phyloP scores from a whole-genome alignment of 2,888 invertebrate genomes.

The Alcis repandata region DNA sequence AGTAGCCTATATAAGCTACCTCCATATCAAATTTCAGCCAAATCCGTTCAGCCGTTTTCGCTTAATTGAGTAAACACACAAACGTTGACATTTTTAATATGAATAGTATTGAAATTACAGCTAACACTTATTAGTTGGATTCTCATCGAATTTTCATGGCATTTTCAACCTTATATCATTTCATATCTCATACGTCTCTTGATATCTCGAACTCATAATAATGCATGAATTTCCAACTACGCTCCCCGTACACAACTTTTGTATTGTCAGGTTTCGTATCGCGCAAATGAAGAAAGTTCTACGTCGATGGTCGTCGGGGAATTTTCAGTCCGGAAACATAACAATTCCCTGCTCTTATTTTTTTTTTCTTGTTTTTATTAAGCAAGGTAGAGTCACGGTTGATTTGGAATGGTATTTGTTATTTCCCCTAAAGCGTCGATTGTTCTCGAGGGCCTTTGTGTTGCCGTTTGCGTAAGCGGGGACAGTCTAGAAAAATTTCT shows the following conservation, averaged over 20 bases:
- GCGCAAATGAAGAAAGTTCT: constrained; percentile 68
- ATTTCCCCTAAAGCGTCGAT: constrained; percentile 59
- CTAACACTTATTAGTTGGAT: too few relatives aligned
- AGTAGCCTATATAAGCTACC: too few relatives aligned
- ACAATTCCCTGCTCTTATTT: constrained; percentile 46
- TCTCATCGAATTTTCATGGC: too few relatives aligned
- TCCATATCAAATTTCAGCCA: too few relatives aligned
- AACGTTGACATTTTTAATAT: too few relatives aligned
- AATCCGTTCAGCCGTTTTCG: too few relatives aligned
- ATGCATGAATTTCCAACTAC: constrained; percentile 22
- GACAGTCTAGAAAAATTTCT: constrained; percentile 44
- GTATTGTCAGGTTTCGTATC: constrained; percentile 39
- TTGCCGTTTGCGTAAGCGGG: constrained; percentile 27
- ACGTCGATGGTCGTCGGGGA: constrained; percentile 55
- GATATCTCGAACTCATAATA: constrained; percentile 7
- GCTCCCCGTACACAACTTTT: constrained; percentile 27
- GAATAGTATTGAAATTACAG: too few relatives aligned
- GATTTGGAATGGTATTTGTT: constrained; percentile 73
- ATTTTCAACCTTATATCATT: neutral
- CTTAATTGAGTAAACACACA: too few relatives aligned
- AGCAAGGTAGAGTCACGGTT: constrained; percentile 62
- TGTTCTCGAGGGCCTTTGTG: constrained; percentile 60
- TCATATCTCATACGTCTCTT: neutral
- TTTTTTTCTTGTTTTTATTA: constrained; percentile 58
- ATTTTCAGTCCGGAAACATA: constrained; percentile 55